Evolutionary conservation across 1,140 invertebrate genomes (phyloP), one percentile per base, ranked within the genome.

Genomic region (Diabrotica undecimpunctata): DNA sequence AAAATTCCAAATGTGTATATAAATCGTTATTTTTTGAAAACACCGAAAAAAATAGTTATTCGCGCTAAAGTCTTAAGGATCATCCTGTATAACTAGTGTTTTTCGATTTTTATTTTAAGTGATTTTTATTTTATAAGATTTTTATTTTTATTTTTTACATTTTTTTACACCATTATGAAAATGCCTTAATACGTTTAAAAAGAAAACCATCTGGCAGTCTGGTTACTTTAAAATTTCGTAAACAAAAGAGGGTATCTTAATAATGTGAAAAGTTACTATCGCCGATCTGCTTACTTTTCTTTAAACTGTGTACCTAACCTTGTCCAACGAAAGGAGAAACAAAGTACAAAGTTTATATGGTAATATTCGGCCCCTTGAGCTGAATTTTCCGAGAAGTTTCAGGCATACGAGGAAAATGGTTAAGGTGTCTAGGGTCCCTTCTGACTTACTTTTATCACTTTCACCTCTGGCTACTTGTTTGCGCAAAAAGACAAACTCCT

Each of bases 271-370:
- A 46, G 41, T 46, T 46, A 8, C 3, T 46, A 46, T 46, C 41
- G 2, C 8, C n/a, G 8, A 46, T 10, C 41, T 10, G n/a, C 41
- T n/a, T n/a, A 46, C 41, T 46, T 46, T 46, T 46, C n/a, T 46
- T 46, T 46, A 8, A 46, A 46, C 41, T 10, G 8, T 46, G 41
- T 10, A 46, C 8, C 41, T 46, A 46, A 46, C 41, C 41, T 46
- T 46, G 41, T 46, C 25, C 25, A 25, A 25, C 25, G 25, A 25
- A 46, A 46, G n/a, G 8, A 46, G n/a, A n/a, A 46, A 46, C 41
- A 46, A 46, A 46, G 41, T 46, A 46, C 41, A n/a, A 46, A 46
- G 41, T 46, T 46, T 46, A 46, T 46, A 46, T 46, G 41, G n/a
- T 46, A 46, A 46, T 46, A 46, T 46, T 46, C n/a, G 41, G 8